A percentile compares a stretch with the other conserved stretches of the same genome.
Conservation (phyloP, 2,113 vertebrate genomes). For the Amphiprion ocellaris region DNA sequence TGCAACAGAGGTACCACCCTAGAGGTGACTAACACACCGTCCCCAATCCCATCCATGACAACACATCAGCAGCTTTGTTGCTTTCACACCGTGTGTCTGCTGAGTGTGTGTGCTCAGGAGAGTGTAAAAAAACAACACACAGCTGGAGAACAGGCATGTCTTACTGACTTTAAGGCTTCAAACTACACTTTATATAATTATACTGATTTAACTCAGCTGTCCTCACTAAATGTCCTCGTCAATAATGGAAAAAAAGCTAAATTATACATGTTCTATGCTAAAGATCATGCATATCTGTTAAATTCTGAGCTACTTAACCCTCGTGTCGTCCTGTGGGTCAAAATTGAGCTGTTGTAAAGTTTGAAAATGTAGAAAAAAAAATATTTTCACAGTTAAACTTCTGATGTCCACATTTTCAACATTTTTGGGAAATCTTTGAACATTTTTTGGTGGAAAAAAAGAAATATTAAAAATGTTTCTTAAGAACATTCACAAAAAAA, state of each 20-base stretch:
- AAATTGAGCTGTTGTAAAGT: too few relatives aligned
- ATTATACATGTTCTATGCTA: too few relatives aligned
- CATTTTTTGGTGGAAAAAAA: too few relatives aligned
- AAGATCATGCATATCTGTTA: not conserved
- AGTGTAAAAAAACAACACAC: conserved; percentile 10
- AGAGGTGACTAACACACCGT: conserved; percentile 72
- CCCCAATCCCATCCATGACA: conserved; percentile 67
- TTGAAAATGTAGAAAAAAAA: too few relatives aligned
- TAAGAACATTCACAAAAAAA: too few relatives aligned
- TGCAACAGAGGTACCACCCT: conserved; percentile 73
- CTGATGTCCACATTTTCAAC: too few relatives aligned
- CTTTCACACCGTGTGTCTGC: conserved; percentile 17
- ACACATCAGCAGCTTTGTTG: conserved; percentile 51
- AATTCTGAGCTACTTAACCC: not conserved
- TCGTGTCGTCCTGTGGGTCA: too few relatives aligned
- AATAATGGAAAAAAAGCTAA: too few relatives aligned
- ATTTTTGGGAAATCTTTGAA: too few relatives aligned
- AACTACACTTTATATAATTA: not conserved
- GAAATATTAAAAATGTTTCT: too few relatives aligned
- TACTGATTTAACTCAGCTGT: not conserved
- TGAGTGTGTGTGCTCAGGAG: not conserved
- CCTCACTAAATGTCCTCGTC: too few relatives aligned
- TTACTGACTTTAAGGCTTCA: not conserved
- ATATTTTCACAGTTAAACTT: too few relatives aligned
- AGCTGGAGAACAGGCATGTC: not conserved